Evolutionary conservation across 2,797 vertebrate species (phyloP).

Genomic region (Crocidura indochinensis): DNA sequence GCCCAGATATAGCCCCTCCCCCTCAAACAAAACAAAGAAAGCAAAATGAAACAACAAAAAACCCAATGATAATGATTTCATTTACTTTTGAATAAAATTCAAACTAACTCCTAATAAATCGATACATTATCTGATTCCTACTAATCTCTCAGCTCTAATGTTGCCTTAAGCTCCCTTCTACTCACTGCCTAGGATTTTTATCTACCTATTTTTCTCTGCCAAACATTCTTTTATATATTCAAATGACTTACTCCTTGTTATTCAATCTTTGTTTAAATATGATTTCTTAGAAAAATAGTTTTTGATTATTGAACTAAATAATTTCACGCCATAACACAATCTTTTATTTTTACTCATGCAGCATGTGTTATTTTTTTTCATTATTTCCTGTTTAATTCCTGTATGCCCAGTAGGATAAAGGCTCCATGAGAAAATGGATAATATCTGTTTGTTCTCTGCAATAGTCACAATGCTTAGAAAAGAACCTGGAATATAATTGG

Average conservation of each 20-base stretch:
- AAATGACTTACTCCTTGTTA: background rate
- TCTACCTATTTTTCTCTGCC: background rate
- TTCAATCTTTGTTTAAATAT: constrained; percentile 16
- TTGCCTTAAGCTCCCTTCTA: background rate
- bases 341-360: constrained; percentile 6
- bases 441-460: background rate
- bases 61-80: too few species aligned
- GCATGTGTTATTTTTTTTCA: background rate
- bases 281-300: constrained; percentile 22
- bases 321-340: background rate
- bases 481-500: constrained; percentile 4
- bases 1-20: too few species aligned
- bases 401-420: background rate
- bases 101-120: background rate
- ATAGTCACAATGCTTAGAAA: background rate
- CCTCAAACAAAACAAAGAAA: too few species aligned
- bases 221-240: background rate
- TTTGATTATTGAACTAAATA: constrained; percentile 59
- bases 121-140: background rate
- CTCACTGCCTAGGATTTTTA: background rate
- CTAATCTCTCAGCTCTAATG: background rate
- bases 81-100: background rate
- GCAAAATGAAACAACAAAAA: background rate
- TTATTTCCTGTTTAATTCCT: background rate
- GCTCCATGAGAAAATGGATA: background rate